Evolutionary conservation across 2,113 vertebrate genomes (phyloP).

Genomic region (Leucopternis melanops): DNA sequence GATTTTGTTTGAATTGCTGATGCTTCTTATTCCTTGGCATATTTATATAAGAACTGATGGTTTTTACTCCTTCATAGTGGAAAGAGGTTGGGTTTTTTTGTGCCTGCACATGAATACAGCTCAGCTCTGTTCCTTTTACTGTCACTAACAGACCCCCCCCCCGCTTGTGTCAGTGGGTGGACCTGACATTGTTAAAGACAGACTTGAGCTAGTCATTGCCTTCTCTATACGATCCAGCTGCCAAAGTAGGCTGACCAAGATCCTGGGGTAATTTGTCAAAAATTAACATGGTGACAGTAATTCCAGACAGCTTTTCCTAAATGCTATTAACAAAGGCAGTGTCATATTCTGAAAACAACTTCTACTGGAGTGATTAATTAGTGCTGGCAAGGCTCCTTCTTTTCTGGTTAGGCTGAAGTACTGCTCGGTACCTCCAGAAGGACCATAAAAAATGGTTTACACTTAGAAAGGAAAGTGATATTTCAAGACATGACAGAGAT

Average conservation of each 20-base stretch:
- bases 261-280: slow-evolving; percentile 18
- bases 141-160: background rate
- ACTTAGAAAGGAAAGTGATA: background rate
- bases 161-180: background rate
- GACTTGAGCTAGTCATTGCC: background rate
- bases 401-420: background rate
- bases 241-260: background rate
- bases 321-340: slow-evolving; percentile 1
- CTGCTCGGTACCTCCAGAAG: background rate
- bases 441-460: background rate
- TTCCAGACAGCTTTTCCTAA: background rate
- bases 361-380: slow-evolving; percentile 14
- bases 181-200: background rate
- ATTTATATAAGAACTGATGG: background rate
- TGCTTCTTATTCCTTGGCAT: background rate
- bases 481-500: background rate
- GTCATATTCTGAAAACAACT: background rate
- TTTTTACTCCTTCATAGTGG: background rate
- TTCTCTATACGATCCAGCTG: background rate
- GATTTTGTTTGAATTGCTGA: background rate
- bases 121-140: background rate
- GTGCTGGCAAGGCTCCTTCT: background rate
- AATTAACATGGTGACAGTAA: background rate
- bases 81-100: background rate
- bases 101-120: background rate